Evolutionary conservation across 2,888 invertebrate genomes (phyloP), one percentile per base, ranked within the genome.

Genomic region (Meta bourneti): DNA sequence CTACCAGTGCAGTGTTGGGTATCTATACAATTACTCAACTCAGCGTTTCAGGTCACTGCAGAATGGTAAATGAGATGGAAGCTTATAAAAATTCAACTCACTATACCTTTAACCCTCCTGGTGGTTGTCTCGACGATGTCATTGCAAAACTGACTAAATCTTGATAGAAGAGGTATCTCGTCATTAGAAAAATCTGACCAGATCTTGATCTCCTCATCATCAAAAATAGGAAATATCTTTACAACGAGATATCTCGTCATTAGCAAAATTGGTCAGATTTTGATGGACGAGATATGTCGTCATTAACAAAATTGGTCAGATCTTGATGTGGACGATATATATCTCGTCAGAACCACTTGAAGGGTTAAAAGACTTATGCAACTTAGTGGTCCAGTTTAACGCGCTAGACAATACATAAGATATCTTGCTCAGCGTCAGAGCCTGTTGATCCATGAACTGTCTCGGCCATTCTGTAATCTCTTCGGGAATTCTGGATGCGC

Each of bases 391-490:
- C 70, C 16, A 70, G n/a, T 16, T 70, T 13, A 5, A n/a, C 70
- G n/a, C 9, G 13, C 16, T 1, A 80, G 34, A 11, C 74, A 54
- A 20, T 5, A 11, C 13, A 20, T 51, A 74, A 84, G 84, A 70
- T 77, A 77, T 7, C 77, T 77, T 11, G 69, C 69, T 19, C 74
- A 52, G 74, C 83, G 20, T 7, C 89, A 83, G 19, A 83, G 72
- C 7, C 71, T 90, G 4, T 20, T 90, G 16, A 72, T 90, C 19
- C 89, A 90, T 61, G 89, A 84, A 9, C 34, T 90, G 48, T 90
- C 83, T 1, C 75, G 79, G 6, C 89, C 89, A 0, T 90, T 90
- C 54, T 84, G 89, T 48, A 79, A 78, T 48, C 49, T 90, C 9
- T 84, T 89, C 19, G 89, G 89, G 11, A 89, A 51, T 16, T 54